Percentiles rank a stretch among this genome's conserved stretches.
Conservation (phyloP, 92 coral and sea anemone genomes). For the Epizoanthus illoricatus region DNA sequence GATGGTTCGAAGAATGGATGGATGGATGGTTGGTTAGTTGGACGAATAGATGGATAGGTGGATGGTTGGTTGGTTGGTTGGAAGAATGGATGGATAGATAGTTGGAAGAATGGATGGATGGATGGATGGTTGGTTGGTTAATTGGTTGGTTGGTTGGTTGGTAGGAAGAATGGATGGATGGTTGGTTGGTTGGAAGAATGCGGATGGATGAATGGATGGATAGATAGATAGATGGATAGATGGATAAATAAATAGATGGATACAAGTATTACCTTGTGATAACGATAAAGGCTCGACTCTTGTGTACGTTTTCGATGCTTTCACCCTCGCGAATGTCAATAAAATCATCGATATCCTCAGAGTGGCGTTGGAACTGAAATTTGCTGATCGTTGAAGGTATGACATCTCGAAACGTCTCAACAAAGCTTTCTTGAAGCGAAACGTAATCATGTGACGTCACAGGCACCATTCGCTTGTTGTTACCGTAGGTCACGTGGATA, state of each 20-base stretch:
- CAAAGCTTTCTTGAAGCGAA: constrained; percentile 20
- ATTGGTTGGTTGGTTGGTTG: too few relatives aligned
- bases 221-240: too few relatives aligned
- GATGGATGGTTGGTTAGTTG: too few relatives aligned
- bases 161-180: too few relatives aligned
- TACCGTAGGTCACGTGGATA: constrained; percentile 18
- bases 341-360: constrained; percentile 22
- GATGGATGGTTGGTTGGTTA: too few relatives aligned
- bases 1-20: too few relatives aligned
- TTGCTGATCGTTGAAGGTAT: constrained; percentile 9
- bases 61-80: too few relatives aligned
- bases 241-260: neutral
- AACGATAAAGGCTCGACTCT: constrained; percentile 12
- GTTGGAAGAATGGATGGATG: too few relatives aligned
- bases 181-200: too few relatives aligned
- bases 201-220: too few relatives aligned
- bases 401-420: constrained; percentile 26
- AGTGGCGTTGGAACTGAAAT: constrained; percentile 17
- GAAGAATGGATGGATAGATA: too few relatives aligned
- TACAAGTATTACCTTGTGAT: neutral
- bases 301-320: constrained; percentile 13
- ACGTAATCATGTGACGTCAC: constrained; percentile 22
- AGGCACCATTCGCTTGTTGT: constrained; percentile 29
- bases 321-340: constrained; percentile 25
- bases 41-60: too few relatives aligned